Percentiles rank a stretch among this genome's conserved stretches.
phyloP scores from a whole-genome alignment of 2,797 vertebrate species.

The Chrysocyon brachyurus region DNA sequence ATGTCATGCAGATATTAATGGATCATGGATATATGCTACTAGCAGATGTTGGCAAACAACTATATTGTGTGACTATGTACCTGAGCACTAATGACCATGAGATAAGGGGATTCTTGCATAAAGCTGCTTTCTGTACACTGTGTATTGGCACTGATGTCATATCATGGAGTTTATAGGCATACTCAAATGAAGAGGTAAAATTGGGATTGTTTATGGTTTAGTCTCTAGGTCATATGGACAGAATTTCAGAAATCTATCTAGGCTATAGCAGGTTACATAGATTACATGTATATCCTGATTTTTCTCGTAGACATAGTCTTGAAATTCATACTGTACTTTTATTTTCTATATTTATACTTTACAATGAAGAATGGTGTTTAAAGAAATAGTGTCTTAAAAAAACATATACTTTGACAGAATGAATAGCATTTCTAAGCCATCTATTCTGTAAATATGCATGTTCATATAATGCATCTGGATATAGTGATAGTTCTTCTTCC shows the following conservation, averaged over 20 bases:
- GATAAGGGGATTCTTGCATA: not conserved
- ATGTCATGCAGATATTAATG: not conserved
- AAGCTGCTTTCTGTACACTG: not conserved
- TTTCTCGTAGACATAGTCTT: not conserved
- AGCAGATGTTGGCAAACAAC: not conserved
- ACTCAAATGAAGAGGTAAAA: not conserved
- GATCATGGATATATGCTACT: not conserved
- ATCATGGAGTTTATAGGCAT: not conserved
- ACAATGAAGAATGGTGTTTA: not conserved
- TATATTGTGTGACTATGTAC: not conserved
- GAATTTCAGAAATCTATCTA: not conserved
- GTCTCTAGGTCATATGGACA: not conserved
- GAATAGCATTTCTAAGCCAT: not conserved
- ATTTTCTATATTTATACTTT: conserved; percentile 17
- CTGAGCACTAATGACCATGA: not conserved
- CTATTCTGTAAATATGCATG: not conserved
- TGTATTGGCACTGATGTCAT: not conserved
- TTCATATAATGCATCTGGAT: not conserved
- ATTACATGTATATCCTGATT: not conserved
- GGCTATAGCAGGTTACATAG: not conserved
- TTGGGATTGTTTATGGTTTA: not conserved
- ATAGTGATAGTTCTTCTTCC: not conserved
- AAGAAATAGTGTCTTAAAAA: conserved; percentile 28
- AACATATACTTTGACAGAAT: not conserved
- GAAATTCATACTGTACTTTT: not conserved